phyloP scores from a whole-genome alignment of 2,113 vertebrate species.

The Toxostoma redivivum region DNA sequence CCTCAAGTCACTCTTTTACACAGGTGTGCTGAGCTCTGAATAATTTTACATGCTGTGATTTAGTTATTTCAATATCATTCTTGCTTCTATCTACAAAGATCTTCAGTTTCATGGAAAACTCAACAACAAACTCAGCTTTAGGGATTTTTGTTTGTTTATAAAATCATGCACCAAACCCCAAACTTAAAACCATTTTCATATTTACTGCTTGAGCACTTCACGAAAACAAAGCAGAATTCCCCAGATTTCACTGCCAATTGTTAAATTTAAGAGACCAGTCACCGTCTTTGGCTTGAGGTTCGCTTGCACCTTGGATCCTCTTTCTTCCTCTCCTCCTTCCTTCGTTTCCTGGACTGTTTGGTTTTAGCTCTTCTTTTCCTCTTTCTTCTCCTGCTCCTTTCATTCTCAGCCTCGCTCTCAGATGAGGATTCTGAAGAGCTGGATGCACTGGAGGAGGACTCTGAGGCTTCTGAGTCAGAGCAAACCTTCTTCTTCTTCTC shows the following conservation, averaged over 20 bases:
- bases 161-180: background rate
- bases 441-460: constrained; percentile 78
- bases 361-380: constrained; percentile 78
- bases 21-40: background rate
- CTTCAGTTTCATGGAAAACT: background rate
- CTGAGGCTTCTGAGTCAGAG: constrained; percentile 74
- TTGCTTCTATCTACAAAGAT: background rate
- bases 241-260: background rate
- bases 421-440: constrained; percentile 77
- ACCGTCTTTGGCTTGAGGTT: constrained; percentile 68
- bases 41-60: background rate
- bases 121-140: background rate
- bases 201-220: background rate
- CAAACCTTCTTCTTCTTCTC: constrained; percentile 83
- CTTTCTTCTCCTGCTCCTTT: constrained; percentile 75
- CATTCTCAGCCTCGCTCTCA: constrained; percentile 80
- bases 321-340: constrained; percentile 71
- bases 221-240: background rate
- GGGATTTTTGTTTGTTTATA: background rate
- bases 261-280: background rate
- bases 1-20: background rate
- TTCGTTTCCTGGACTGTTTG: constrained; percentile 80
- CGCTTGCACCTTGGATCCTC: constrained; percentile 65
- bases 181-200: background rate
- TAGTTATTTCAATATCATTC: background rate